Evolutionary conservation across 2,113 vertebrate species (phyloP).

Genomic region (Heteronetta atricapilla): DNA sequence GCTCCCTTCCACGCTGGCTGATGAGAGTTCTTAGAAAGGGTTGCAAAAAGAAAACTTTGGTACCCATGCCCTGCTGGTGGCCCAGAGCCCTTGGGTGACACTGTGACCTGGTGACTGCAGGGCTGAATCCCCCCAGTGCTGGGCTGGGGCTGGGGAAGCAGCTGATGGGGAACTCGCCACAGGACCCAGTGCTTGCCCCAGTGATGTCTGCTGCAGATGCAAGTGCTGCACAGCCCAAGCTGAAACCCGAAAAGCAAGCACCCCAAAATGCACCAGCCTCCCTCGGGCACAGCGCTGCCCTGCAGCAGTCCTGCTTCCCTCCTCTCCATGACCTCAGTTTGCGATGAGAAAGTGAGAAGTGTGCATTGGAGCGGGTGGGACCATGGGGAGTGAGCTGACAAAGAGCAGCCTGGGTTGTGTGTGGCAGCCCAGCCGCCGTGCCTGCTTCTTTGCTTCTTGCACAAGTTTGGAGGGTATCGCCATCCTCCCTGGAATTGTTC

Average conservation of each 20-base stretch:
- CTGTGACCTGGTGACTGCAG: background rate
- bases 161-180: background rate
- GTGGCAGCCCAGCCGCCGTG: background rate
- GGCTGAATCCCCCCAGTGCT: too few relatives aligned
- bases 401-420: background rate
- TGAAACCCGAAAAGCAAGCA: accelerated
- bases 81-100: background rate
- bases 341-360: background rate
- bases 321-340: background rate
- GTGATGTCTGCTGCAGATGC: constrained; percentile 8
- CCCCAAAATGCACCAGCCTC: accelerated
- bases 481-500: background rate
- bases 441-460: background rate
- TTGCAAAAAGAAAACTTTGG: background rate
- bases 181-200: constrained; percentile 38
- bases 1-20: background rate
- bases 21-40: background rate
- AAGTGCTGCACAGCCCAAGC: background rate
- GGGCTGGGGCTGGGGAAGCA: background rate
- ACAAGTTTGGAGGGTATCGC: background rate
- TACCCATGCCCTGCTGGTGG: accelerated
- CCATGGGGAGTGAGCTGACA: accelerated
- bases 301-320: background rate
- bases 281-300: too few relatives aligned
- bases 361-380: background rate